Base-by-base conservation (phyloP, 2,113 vertebrate species). In the Varanus komodoensis region DNA sequence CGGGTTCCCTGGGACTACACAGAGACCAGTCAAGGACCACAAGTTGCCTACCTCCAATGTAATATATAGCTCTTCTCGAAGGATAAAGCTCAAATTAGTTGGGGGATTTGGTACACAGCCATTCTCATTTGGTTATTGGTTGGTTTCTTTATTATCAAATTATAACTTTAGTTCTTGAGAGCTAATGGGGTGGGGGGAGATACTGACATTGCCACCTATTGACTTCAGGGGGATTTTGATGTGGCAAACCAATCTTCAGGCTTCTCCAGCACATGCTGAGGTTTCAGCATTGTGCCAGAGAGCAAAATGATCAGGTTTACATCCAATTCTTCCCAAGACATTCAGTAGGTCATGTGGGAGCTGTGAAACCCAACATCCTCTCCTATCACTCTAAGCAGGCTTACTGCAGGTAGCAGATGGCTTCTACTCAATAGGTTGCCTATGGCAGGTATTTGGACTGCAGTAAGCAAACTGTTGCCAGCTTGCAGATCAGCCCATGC, bases 301-400 rank as follows among this genome's bases (percentile, higher is more conserved):
- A 68, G 38, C 61, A n/a, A n/a, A 0, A 17, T 74, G 77, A 25
- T 54, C 61, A 12, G 52, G 15, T 75, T 67, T 14, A 11, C 12
- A 29, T 32, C 34, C 14, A 44, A 25, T 54, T 88, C 12, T 77
- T 71, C 87, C 64, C 89, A 64, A 44, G 52, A 67, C 12, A 12
- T 5, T 84, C 48, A 69, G 61, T 48, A 12, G 69, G 74, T 80
- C 25, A 27, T 8, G 9, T 27, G n/a, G 8, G 27, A 67, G 44
- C 67, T 57, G 12, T 79, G n/a, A 84, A 6, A 87, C 15, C 17
- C 0, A 0, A 84, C n/a, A 7, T 25, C 9, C 32, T 27, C 71
- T 89, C 3, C 87, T 92, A 92, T 90, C 88, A 69, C 64, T 19
- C 71, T 91, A 87, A 84, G 44, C 73, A 87, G 25, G 73, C 57